These are phyloP conservation scores for Mungos mungo DNA, from an alignment of 2,113 vertebrate genomes.

Conservation along the genomic window DNA sequence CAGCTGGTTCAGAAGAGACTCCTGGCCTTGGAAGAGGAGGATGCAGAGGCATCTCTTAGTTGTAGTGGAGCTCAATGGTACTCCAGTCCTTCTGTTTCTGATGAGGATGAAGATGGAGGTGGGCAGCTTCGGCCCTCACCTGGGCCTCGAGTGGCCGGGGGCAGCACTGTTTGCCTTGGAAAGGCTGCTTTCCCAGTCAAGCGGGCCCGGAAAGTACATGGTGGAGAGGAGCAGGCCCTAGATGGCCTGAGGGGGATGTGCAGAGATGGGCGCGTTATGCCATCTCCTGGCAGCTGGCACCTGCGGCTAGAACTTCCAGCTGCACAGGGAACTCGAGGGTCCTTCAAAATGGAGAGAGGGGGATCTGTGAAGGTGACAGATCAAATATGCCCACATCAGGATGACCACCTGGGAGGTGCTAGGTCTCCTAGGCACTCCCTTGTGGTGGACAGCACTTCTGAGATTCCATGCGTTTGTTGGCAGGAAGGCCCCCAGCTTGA, in stretches of 20 bases:
- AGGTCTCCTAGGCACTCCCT: not conserved
- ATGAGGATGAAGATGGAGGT: constrained; percentile 77
- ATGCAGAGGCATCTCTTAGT: constrained; percentile 34
- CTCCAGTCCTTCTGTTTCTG: constrained; percentile 74
- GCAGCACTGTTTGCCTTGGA: not conserved
- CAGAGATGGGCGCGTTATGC: not conserved
- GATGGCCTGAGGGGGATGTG: not conserved
- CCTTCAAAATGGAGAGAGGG: not conserved
- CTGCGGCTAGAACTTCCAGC: constrained; percentile 28
- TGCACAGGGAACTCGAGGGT: not conserved
- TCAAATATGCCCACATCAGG: not conserved
- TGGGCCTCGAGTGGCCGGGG: constrained; percentile 1
- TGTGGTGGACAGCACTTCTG: not conserved
- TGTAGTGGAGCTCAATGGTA: constrained; percentile 62
- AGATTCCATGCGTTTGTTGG: constrained; percentile 49
- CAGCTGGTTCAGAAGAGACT: constrained; percentile 79
- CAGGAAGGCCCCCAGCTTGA: constrained; percentile 19
- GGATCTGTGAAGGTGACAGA: not conserved
- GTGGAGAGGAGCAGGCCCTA: not conserved
- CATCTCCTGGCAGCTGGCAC: constrained; percentile 36
- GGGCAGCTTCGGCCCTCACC: constrained; percentile 11
- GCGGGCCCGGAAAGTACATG: constrained; percentile 31
- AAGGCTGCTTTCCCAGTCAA: constrained; percentile 59
- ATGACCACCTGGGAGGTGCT: not conserved
- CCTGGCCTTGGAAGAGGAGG: constrained; percentile 71